Evolutionary conservation across 2,113 vertebrate genomes (phyloP).

Genomic region (Thamnaconus septentrionalis): DNA sequence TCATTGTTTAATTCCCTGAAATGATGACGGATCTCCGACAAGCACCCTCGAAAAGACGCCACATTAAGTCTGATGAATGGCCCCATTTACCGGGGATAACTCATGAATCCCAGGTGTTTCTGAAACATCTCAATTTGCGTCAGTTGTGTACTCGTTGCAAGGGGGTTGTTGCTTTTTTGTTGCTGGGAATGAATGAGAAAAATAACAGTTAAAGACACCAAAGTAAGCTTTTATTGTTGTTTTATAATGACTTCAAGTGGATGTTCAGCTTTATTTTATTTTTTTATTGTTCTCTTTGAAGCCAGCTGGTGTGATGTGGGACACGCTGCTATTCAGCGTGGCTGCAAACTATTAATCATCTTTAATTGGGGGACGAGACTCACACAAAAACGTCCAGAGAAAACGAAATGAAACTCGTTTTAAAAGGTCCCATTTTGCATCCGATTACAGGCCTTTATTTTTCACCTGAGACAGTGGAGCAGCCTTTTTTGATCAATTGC

Average conservation of each 20-base stretch:
- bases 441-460: no score
- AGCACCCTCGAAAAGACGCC: conserved; percentile 34
- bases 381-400: no score
- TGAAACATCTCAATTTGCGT: conserved; percentile 21
- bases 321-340: not conserved
- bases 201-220: not conserved
- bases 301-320: no score
- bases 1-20: conserved; percentile 43
- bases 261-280: no score
- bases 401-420: no score
- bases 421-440: no score
- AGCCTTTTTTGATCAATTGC: no score
- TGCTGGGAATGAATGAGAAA: not conserved
- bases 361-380: no score
- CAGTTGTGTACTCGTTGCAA: not conserved
- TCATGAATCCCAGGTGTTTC: conserved; percentile 26
- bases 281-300: conserved; percentile 1
- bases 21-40: conserved; percentile 54
- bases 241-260: not conserved
- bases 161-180: conserved; percentile 4
- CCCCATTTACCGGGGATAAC: conserved; percentile 31
- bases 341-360: no score
- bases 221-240: conserved; percentile 8
- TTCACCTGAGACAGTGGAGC: no score
- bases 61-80: conserved; percentile 47